Percentiles rank a stretch among this genome's conserved stretches.
Conservation (phyloP, 1,140 invertebrate genomes). For the Cotesia typhae region DNA sequence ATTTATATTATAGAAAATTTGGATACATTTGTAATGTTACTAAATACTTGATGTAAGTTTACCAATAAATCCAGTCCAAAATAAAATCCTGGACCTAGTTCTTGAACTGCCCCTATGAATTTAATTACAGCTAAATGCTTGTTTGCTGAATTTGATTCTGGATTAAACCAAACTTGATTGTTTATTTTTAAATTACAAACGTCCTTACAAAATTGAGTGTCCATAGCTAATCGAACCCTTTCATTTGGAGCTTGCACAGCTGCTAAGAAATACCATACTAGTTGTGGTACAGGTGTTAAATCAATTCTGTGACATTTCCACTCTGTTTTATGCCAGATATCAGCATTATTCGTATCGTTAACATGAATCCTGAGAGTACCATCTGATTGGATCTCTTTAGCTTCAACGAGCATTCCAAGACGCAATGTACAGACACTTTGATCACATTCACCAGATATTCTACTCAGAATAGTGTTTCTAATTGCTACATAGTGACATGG, state of each 20-base stretch:
- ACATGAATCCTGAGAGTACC: slow-evolving; percentile 46
- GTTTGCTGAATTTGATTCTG: slow-evolving; percentile 31
- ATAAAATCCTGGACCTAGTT: slow-evolving; percentile 66
- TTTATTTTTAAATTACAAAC: slow-evolving; percentile 57
- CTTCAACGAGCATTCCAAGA: slow-evolving; percentile 53
- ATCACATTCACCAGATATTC: slow-evolving; percentile 48
- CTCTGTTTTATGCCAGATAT: slow-evolving; percentile 53
- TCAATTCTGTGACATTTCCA: slow-evolving; percentile 55
- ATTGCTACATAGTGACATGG: slow-evolving; percentile 49
- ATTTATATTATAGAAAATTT: too few relatives aligned
- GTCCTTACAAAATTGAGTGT: slow-evolving; percentile 60
- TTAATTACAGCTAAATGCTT: slow-evolving; percentile 60
- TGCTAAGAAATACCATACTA: slow-evolving; percentile 65
- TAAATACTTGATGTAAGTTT: slow-evolving; percentile 44
- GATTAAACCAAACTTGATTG: slow-evolving; percentile 48
- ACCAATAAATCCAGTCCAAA: slow-evolving; percentile 70
- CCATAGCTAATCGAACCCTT: slow-evolving; percentile 63
- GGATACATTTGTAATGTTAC: slow-evolving; percentile 21
- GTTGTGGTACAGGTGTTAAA: slow-evolving; percentile 51
- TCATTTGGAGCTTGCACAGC: slow-evolving; percentile 63
- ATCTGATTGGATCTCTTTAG: slow-evolving; percentile 44
- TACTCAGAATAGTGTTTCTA: slow-evolving; percentile 47
- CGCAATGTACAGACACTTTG: slow-evolving; percentile 46
- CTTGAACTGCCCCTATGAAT: slow-evolving; percentile 66
- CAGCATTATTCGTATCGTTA: slow-evolving; percentile 40